These are phyloP conservation scores for Lymantria dispar DNA, from an alignment of 2,888 invertebrate genomes.

Conservation along the genomic window DNA sequence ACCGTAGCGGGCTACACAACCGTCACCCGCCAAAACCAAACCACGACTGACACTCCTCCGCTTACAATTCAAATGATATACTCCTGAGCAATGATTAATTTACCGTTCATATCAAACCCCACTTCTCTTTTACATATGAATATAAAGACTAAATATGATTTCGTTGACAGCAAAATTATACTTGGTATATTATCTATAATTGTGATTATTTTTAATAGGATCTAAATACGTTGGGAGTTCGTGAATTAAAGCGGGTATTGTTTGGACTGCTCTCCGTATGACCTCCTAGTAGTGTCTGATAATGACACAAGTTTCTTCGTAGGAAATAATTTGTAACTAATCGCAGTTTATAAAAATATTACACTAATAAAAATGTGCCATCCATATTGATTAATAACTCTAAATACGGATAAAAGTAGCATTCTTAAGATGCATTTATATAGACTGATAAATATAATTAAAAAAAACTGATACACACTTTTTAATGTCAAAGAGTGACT, in stretches of 20 bases:
- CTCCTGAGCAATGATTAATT: slow-evolving; percentile 50
- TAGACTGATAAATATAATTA: too few species aligned
- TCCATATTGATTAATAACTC: too few species aligned
- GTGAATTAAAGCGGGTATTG: slow-evolving; percentile 34
- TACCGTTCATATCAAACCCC: slow-evolving; percentile 41
- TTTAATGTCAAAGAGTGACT: too few species aligned
- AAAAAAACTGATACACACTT: too few species aligned
- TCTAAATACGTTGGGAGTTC: slow-evolving; percentile 39
- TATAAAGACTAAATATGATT: slow-evolving; percentile 24
- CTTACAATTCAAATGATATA: slow-evolving; percentile 54
- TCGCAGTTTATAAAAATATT: too few species aligned
- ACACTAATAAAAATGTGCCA: too few species aligned
- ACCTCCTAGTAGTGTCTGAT: slow-evolving; percentile 23
- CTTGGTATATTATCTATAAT: slow-evolving; percentile 36
- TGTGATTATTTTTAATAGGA: slow-evolving; percentile 40
- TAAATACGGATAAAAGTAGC: too few species aligned
- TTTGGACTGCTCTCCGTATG: slow-evolving; percentile 24
- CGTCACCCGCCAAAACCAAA: slow-evolving; percentile 46
- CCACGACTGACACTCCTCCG: slow-evolving; percentile 54
- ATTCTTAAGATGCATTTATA: too few species aligned
- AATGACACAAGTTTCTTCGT: too few species aligned
- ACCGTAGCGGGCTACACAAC: slow-evolving; percentile 38
- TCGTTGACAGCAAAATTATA: slow-evolving; percentile 21
- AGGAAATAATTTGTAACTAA: too few species aligned
- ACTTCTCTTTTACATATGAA: slow-evolving; percentile 14